Conservation (phyloP, 2,888 invertebrate genomes). For the Creontiades dilutus region DNA sequence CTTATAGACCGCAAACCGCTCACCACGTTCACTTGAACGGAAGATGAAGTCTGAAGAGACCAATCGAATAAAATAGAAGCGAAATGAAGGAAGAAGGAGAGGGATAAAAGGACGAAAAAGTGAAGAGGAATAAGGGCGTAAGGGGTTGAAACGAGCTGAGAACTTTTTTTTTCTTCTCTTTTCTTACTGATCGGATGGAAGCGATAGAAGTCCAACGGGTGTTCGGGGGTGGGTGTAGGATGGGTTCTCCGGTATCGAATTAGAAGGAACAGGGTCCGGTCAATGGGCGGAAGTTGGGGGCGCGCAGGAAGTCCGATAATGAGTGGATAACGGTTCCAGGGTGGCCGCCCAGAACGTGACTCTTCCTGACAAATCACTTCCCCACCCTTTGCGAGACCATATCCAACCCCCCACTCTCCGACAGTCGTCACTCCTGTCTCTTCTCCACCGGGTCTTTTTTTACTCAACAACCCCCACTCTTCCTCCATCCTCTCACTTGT, state of each 20-base stretch:
- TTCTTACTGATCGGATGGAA: slow-evolving; percentile 40
- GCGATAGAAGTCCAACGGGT: slow-evolving; percentile 49
- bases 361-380: slow-evolving; percentile 67
- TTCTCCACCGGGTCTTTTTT: neutral
- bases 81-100: neutral
- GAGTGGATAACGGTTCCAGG: slow-evolving; percentile 65
- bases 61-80: slow-evolving; percentile 48
- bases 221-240: neutral
- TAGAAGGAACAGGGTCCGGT: slow-evolving; percentile 57
- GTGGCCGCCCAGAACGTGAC: slow-evolving; percentile 60
- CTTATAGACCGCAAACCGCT: neutral
- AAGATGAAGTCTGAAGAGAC: slow-evolving; percentile 26
- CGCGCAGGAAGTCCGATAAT: slow-evolving; percentile 63
- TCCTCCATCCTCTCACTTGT: too few relatives aligned
- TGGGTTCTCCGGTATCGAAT: slow-evolving; percentile 61
- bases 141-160: slow-evolving; percentile 49
- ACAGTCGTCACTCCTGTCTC: neutral
- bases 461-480: too few relatives aligned
- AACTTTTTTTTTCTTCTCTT: slow-evolving; percentile 21
- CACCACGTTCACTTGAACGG: neutral
- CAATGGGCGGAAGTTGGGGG: slow-evolving; percentile 64
- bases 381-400: neutral
- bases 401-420: neutral
- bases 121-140: slow-evolving; percentile 53
- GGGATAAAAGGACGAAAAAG: slow-evolving; percentile 49